Evolutionary conservation across 2,888 invertebrate species (phyloP).

Genomic region (Amaurobius ferox): DNA sequence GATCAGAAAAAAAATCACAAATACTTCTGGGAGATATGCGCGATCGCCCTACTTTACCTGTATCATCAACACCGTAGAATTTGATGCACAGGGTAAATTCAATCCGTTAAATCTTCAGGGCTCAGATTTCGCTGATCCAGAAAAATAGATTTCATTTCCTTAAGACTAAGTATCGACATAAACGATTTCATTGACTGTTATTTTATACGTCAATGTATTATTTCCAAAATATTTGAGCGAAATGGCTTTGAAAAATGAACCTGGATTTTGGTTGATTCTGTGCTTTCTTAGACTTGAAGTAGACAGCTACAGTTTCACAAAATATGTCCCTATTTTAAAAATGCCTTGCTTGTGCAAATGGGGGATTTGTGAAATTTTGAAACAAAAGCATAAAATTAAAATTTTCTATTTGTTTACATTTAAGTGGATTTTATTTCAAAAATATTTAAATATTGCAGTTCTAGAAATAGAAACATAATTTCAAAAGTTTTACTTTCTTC

Average conservation of each 20-base stretch:
- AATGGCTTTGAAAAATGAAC: not conserved
- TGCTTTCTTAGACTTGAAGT: not conserved
- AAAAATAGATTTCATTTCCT: constrained; percentile 46
- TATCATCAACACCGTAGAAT: constrained; percentile 32
- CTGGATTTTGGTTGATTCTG: not conserved
- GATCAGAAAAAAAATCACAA: constrained; percentile 32
- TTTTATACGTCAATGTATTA: not conserved
- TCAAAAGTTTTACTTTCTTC: too few species aligned
- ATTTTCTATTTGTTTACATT: too few species aligned
- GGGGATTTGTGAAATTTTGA: not conserved
- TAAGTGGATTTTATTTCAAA: too few species aligned
- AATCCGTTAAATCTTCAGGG: constrained; percentile 27
- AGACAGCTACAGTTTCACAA: not conserved
- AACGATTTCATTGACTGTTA: constrained; percentile 25
- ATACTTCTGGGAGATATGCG: constrained; percentile 34
- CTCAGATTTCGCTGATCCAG: constrained; percentile 57
- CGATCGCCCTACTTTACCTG: constrained; percentile 50
- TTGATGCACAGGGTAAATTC: constrained; percentile 35
- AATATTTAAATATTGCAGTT: too few species aligned
- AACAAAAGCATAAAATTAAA: too few species aligned
- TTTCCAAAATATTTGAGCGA: not conserved
- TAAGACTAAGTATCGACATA: constrained; percentile 22
- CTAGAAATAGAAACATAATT: too few species aligned
- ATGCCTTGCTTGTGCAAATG: not conserved
- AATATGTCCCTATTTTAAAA: not conserved